Base-by-base conservation (phyloP, 2,113 vertebrate genomes). In the Hippotragus niger region DNA sequence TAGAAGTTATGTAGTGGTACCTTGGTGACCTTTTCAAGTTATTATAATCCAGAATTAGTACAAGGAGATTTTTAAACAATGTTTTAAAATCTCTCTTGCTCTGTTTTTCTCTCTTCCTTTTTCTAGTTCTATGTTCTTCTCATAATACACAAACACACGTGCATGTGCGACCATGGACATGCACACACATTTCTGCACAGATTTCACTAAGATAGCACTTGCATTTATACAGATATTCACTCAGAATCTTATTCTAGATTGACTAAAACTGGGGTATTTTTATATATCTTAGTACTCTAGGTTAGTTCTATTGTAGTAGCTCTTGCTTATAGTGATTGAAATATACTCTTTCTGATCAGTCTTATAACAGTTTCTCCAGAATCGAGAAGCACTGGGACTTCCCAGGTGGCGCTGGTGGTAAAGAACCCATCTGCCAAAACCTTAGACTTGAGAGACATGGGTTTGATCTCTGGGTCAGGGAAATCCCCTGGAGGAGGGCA, bases 21-120 rank as follows among this genome's bases (percentile, higher is more conserved):
- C 64, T 94, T 62, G 55, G 96, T 96, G 93, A 97, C 71, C 31
- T 80, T 10, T 83, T 91, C 83, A 91, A 93, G 13, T 91, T 88
- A 85, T 52, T 95, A 81, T 90, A 91, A 91, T 90, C 31, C 74
- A 96, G 57, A 96, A 93, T 94, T 74, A 97, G 40, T 81, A 67
- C 47, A 88, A 60, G 64, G 10, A 92, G 57, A 1, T 16, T 91
- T 76, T 94, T 80, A 76, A n/a, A 16, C 82, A 91, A 33, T 57
- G 14, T 40, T 57, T 92, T 89, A 47, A 80, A 64, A 74, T 92
- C 29, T 40, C 23, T 78, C 6, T 53, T 31, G 33, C 50, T 88
- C 9, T 60, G 7, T n/a, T 17, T 52, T 9, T 82, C 43, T 89
- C 15, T 57, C 5, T n/a, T 23, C 36, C 11, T 78, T 33, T 89